A percentile compares a stretch with the other conserved stretches of the same genome.
Evolutionary conservation across 35 echinoderm and acorn worm genomes (phyloP).

Genomic region (Lytechinus variegatus): DNA sequence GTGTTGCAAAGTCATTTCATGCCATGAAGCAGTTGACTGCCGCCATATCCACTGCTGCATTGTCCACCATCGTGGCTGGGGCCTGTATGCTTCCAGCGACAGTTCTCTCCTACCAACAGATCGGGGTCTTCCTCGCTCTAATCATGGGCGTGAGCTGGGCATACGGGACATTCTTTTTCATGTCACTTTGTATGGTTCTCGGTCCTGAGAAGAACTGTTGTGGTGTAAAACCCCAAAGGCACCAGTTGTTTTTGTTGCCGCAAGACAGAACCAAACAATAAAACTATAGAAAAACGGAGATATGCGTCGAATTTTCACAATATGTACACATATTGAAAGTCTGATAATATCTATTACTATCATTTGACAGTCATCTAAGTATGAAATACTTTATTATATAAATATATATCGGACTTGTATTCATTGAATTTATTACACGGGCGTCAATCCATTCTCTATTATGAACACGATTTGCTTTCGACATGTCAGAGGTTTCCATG

Average conservation of each 20-base stretch:
- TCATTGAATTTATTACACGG: too few relatives aligned
- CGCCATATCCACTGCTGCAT: conserved; percentile 71
- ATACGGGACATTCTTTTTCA: conserved; percentile 70
- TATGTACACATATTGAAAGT: not conserved
- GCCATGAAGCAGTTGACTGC: conserved; percentile 53
- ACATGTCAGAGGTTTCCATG: too few relatives aligned
- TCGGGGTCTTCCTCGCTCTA: conserved; percentile 73
- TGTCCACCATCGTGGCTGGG: conserved; percentile 72
- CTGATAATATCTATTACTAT: too few relatives aligned
- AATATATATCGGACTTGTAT: too few relatives aligned
- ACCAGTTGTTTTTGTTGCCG: not conserved
- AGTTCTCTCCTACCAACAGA: conserved; percentile 62
- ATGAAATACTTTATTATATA: too few relatives aligned
- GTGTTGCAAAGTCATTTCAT: conserved; percentile 47
- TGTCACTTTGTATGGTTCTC: conserved; percentile 50
- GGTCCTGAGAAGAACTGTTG: conserved; percentile 44
- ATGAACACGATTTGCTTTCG: too few relatives aligned
- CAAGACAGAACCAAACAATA: not conserved
- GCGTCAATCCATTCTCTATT: too few relatives aligned
- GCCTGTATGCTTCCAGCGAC: conserved; percentile 74
- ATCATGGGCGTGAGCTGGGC: conserved; percentile 72
- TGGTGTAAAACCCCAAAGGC: not conserved
- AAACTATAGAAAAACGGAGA: not conserved
- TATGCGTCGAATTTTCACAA: not conserved
- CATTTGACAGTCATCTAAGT: not conserved